These are phyloP conservation scores for Apamea anceps DNA, from an alignment of 2,888 invertebrate genomes.

Conservation along the genomic window DNA sequence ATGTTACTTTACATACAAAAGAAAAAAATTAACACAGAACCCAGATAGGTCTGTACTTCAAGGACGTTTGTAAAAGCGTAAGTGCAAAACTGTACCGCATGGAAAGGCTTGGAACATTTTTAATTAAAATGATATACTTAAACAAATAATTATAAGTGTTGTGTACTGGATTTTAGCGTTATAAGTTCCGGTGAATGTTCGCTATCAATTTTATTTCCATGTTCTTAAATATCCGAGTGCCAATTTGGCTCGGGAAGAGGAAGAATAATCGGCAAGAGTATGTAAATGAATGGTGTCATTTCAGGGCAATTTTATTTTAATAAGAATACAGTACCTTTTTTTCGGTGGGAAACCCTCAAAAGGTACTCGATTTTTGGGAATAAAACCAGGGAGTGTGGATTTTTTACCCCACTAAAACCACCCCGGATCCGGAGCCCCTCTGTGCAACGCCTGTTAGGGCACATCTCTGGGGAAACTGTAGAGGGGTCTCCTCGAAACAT, in stretches of 20 bases:
- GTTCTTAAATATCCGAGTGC: conserved; percentile 32
- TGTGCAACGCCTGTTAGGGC: too few relatives aligned
- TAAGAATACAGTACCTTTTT: background rate
- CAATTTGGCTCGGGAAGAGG: conserved; percentile 27
- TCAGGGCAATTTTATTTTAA: background rate
- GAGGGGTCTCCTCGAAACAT: too few relatives aligned
- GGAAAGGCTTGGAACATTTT: background rate
- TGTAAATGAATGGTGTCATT: background rate
- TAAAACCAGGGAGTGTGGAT: too few relatives aligned
- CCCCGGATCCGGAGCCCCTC: too few relatives aligned
- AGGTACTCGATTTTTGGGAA: too few relatives aligned
- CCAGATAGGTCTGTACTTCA: too few relatives aligned
- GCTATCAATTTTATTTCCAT: conserved; percentile 33
- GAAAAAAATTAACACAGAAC: background rate
- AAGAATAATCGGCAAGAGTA: conserved; percentile 15
- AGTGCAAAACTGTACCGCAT: background rate
- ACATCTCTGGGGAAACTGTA: too few relatives aligned
- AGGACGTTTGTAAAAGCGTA: conserved; percentile 21
- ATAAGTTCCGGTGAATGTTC: conserved; percentile 41
- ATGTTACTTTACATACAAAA: conserved; percentile 24
- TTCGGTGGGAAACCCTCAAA: too few relatives aligned
- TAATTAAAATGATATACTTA: background rate
- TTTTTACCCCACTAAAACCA: too few relatives aligned
- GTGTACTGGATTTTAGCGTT: background rate
- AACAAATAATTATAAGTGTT: background rate